Evolutionary conservation across 2,888 invertebrate species (phyloP).

Genomic region (Neelides folsomi): DNA sequence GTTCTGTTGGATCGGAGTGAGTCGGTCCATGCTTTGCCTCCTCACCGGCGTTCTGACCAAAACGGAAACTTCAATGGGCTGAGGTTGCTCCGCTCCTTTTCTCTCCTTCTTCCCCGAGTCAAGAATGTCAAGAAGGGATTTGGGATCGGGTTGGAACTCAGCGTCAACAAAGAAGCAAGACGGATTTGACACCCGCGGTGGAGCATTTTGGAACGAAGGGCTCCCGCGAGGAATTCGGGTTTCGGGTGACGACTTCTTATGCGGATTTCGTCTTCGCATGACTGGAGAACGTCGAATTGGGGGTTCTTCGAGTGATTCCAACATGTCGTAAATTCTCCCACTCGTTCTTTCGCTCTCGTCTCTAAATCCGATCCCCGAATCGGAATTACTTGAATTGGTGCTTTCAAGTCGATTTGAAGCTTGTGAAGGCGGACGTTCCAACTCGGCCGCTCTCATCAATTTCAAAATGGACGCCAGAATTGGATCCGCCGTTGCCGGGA

Average conservation of each 20-base stretch:
- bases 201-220: background rate
- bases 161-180: slow-evolving; percentile 12
- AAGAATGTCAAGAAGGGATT: slow-evolving; percentile 16
- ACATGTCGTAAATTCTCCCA: slow-evolving; percentile 32
- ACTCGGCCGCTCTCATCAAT: slow-evolving; percentile 2
- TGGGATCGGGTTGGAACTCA: slow-evolving; percentile 15
- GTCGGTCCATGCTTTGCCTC: slow-evolving; percentile 25
- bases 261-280: slow-evolving; percentile 15
- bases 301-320: slow-evolving; percentile 20
- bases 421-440: slow-evolving; percentile 26
- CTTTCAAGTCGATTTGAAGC: slow-evolving; percentile 44
- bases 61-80: slow-evolving; percentile 30
- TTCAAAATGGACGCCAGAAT: slow-evolving; percentile 46
- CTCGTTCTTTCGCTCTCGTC: slow-evolving; percentile 68
- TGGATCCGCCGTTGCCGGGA: slow-evolving; percentile 66
- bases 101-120: background rate
- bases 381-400: slow-evolving; percentile 74
- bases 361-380: slow-evolving; percentile 86
- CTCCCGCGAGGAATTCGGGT: background rate
- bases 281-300: slow-evolving; percentile 16
- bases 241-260: slow-evolving; percentile 3
- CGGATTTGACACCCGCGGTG: slow-evolving; percentile 8
- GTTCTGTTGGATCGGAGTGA: slow-evolving; percentile 18
- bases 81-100: slow-evolving; percentile 13
- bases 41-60: slow-evolving; percentile 25